Evolutionary conservation across 2,888 invertebrate species (phyloP).

Genomic region (Cataglyphis cursor): DNA sequence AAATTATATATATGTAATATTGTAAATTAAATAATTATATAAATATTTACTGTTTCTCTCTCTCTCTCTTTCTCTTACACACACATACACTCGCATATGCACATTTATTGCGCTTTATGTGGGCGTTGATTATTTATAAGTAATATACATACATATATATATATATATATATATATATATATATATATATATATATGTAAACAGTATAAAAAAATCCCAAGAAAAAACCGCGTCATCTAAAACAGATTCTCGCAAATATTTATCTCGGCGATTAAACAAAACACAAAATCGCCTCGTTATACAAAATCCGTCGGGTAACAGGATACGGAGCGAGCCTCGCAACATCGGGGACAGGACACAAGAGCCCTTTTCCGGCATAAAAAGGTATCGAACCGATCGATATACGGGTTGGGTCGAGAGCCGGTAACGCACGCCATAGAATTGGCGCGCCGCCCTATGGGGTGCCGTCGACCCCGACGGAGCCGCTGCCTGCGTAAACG

Average conservation of each 20-base stretch:
- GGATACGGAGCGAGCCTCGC: background rate
- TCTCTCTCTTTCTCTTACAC: background rate
- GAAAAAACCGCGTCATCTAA: background rate
- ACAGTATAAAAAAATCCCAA: background rate
- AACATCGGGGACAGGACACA: constrained; percentile 8
- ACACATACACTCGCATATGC: background rate
- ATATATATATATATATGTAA: background rate
- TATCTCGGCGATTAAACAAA: background rate
- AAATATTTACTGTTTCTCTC: background rate
- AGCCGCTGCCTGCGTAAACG: constrained; percentile 53
- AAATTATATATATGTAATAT: background rate
- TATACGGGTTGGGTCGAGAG: constrained; percentile 57
- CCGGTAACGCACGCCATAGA: constrained; percentile 61
- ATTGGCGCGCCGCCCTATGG: constrained; percentile 56
- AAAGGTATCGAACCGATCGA: constrained; percentile 65
- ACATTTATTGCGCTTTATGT: too few relatives aligned
- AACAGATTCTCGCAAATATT: background rate
- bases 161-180: background rate
- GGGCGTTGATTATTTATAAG: background rate
- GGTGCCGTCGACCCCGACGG: constrained; percentile 57
- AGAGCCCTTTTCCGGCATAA: constrained; percentile 6
- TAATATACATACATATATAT: too few relatives aligned
- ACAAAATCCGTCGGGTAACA: background rate
- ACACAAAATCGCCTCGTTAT: background rate
- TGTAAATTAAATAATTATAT: background rate